Percentiles rank a stretch among this genome's conserved stretches.
phyloP scores from a whole-genome alignment of 2,113 vertebrate genomes.

The Chamaea fasciata region DNA sequence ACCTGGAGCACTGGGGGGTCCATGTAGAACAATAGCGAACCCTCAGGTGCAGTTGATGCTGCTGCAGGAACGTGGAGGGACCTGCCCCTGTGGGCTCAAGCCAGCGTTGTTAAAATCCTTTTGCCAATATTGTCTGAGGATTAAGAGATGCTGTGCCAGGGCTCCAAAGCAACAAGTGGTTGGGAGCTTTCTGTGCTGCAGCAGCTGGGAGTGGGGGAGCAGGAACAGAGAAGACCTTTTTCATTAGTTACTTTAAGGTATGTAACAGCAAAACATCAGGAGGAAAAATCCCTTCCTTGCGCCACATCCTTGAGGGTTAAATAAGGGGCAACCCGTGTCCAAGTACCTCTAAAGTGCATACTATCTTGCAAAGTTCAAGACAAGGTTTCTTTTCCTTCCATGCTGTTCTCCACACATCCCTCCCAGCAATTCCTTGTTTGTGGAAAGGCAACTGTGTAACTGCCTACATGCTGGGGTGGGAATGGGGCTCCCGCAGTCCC shows the following conservation, averaged over 20 bases:
- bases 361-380: not conserved
- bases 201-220: not conserved
- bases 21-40: fast-evolving
- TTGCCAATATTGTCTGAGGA: not conserved
- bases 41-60: not conserved
- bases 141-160: not conserved
- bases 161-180: not conserved
- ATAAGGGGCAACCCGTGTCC: not conserved
- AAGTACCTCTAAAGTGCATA: not conserved
- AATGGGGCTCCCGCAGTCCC: not conserved
- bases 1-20: fast-evolving
- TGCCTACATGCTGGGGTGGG: not conserved
- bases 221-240: not conserved
- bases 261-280: not conserved
- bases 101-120: not conserved
- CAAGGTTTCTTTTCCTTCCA: not conserved
- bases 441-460: not conserved
- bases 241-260: not conserved
- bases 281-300: not conserved
- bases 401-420: not conserved
- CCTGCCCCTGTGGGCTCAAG: not conserved
- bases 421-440: not conserved
- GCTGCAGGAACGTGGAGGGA: not conserved
- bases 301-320: not conserved
- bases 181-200: not conserved